These are phyloP conservation scores for Agrotis segetum DNA, from an alignment of 2,888 invertebrate genomes.

Conservation along the genomic window DNA sequence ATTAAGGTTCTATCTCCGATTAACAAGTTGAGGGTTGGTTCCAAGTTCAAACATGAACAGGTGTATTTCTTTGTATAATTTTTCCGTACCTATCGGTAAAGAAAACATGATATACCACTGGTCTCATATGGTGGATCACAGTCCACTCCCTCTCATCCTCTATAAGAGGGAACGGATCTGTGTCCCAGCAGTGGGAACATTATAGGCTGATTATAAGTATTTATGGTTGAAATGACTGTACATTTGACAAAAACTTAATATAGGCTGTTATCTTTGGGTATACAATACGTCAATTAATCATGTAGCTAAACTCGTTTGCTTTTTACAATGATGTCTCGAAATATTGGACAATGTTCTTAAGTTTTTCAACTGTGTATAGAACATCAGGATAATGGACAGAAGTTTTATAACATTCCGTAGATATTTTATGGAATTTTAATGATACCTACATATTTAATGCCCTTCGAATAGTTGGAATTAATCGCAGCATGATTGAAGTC, in stretches of 20 bases:
- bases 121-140: too few species aligned
- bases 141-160: too few species aligned
- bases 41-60: too few species aligned
- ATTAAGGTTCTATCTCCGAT: too few species aligned
- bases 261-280: not conserved
- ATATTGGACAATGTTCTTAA: not conserved
- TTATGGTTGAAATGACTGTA: not conserved
- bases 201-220: too few species aligned
- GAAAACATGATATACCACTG: too few species aligned
- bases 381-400: not conserved
- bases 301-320: not conserved
- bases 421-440: constrained; percentile 15
- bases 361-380: not conserved
- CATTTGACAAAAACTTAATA: not conserved
- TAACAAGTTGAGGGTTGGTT: too few species aligned
- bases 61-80: too few species aligned
- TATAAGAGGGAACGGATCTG: too few species aligned
- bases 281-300: not conserved
- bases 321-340: not conserved
- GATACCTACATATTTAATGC: constrained; percentile 1
- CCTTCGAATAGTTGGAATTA: constrained; percentile 32
- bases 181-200: too few species aligned
- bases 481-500: constrained; percentile 14
- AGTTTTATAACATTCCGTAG: not conserved
- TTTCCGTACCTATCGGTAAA: too few species aligned